phyloP scores from a whole-genome alignment of 2,888 invertebrate genomes.

The Ennomos fuscantarius region DNA sequence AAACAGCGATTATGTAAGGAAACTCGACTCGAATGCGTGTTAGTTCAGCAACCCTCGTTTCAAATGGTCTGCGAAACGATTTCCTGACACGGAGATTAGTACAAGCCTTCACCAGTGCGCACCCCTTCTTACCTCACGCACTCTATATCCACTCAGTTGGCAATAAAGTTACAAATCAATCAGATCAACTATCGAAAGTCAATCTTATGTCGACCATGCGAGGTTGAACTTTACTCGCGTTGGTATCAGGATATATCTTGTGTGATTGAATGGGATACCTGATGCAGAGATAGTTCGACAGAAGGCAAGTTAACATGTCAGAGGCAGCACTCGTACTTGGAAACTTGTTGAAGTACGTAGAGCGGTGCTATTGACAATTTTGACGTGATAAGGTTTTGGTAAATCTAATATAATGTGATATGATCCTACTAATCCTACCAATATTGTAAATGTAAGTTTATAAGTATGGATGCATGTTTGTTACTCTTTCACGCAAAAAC shows the following conservation, averaged over 20 bases:
- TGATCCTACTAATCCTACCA: too few species aligned
- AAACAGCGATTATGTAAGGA: constrained; percentile 77
- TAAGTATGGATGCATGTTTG: too few species aligned
- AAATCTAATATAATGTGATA: constrained; percentile 2
- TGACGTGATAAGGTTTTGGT: constrained; percentile 15
- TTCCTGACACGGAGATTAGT: constrained; percentile 86
- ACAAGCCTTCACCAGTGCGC: constrained; percentile 82
- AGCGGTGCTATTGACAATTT: constrained; percentile 69
- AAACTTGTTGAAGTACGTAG: constrained; percentile 71
- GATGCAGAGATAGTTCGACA: constrained; percentile 79
- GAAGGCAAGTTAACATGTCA: constrained; percentile 84
- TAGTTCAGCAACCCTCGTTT: constrained; percentile 76
- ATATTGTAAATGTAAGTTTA: too few species aligned
- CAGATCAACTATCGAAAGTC: constrained; percentile 53
- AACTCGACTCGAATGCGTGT: constrained; percentile 79
- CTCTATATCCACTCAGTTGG: constrained; percentile 60
- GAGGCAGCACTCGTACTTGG: constrained; percentile 67
- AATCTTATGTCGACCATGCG: constrained; percentile 55
- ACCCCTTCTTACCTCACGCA: constrained; percentile 85
- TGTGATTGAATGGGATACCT: constrained; percentile 51
- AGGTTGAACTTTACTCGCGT: constrained; percentile 56
- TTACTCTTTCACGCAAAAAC: too few species aligned
- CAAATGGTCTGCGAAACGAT: constrained; percentile 85
- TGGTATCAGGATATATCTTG: constrained; percentile 37
- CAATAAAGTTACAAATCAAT: constrained; percentile 66